phyloP scores from a whole-genome alignment of 2,113 vertebrate species.

The Halcyon senegalensis region DNA sequence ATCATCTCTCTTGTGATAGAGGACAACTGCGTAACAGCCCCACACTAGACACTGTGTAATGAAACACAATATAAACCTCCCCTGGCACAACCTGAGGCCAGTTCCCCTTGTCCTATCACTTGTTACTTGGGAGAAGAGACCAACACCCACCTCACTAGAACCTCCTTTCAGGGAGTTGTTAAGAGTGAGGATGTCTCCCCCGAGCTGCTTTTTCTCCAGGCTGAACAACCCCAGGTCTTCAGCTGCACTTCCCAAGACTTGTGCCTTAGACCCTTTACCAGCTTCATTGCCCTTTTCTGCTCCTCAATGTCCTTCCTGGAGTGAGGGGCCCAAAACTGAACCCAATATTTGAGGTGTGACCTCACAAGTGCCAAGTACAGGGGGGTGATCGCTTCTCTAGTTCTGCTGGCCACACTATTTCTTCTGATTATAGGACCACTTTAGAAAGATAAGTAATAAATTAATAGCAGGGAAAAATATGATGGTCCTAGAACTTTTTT shows the following conservation, averaged over 20 bases:
- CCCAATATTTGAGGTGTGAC: accelerated
- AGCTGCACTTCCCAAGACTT: no score
- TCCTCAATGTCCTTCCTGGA: background rate
- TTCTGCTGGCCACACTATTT: background rate
- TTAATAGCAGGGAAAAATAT: background rate
- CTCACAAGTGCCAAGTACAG: accelerated
- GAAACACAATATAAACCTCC: background rate
- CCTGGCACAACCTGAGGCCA: no score
- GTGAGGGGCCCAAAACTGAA: background rate
- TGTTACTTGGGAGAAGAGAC: no score
- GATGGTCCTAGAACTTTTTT: background rate
- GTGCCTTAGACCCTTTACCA: background rate
- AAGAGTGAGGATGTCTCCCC: no score
- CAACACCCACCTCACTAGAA: no score
- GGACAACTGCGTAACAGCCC: background rate
- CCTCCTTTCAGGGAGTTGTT: no score
- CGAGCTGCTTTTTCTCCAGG: no score
- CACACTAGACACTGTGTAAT: background rate
- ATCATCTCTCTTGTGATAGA: accelerated
- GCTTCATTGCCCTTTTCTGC: background rate
- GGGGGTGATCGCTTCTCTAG: accelerated
- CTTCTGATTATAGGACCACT: background rate
- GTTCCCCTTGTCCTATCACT: no score
- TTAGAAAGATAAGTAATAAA: background rate
- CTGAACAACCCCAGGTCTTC: no score